Evolutionary conservation across 2,888 invertebrate species (phyloP), one percentile per base, ranked within the genome.

Genomic region (Cacoxenus indagator): DNA sequence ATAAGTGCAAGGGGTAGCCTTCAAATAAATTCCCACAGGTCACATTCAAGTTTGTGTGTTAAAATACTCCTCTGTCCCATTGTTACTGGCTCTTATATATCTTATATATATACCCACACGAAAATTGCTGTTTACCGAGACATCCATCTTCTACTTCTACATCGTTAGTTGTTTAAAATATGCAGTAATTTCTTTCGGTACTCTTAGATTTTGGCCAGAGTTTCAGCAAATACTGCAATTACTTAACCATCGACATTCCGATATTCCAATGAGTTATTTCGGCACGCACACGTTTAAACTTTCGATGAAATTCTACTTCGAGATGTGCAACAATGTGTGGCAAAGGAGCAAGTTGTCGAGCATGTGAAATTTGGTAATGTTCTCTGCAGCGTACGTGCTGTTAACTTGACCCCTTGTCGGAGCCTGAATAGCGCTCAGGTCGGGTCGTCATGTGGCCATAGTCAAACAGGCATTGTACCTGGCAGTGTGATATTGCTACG

Each of bases 341-440:
- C 31, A 31, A 31, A 31, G 31, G 8, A 8, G 48, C 8, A 48
- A 8, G 14, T 14, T 48, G 17, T 48, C 17, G 48, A 68, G 76
- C 76, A 81, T 80, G 74, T 78, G 66, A 76, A 73, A 82, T 83
- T 81, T 78, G 77, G 83, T 82, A 80, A 81, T 83, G 82, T 78
- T 77, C 81, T 81, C 57, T 57, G 11, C 26, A 22, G 22, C 24
- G 14, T 62, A 62, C 62, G 45, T 62, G 65, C 31, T 24, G 31
- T 55, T 19, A 19, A 22, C 54, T 24, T 54, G 54, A 14, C 26
- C 24, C 22, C 24, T 11, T 54, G 54, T 2, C n/a, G 11, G 22
- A 11, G 11, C 54, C 24, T 19, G 31, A 31, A 14, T 26, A 17
- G 9, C 4, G 14, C 31, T 59, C 29, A 17, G 17, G 59, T 17